Evolutionary conservation across 2,888 invertebrate genomes (phyloP).

Genomic region (Bellardia pandia): DNA sequence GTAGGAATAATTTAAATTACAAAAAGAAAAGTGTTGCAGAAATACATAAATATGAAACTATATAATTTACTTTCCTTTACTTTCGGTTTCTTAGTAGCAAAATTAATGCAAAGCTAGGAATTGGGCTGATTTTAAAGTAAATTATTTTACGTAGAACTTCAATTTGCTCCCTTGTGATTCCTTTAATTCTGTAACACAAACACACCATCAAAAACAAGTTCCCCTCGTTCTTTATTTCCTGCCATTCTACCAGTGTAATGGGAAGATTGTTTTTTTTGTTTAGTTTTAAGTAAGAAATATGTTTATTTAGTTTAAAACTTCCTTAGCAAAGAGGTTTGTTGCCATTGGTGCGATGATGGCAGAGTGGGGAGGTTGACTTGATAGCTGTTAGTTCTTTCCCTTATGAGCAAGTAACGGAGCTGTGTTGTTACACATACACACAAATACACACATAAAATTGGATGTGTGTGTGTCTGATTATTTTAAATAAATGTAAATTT

Average conservation of each 20-base stretch:
- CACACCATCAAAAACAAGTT: slow-evolving; percentile 20
- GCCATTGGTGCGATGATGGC: neutral
- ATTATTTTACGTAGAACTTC: slow-evolving; percentile 6
- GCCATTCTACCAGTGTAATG: neutral
- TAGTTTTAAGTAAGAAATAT: slow-evolving; percentile 8
- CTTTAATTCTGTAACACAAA: neutral
- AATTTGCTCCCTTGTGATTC: slow-evolving; percentile 27
- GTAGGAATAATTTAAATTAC: neutral
- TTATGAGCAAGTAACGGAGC: neutral
- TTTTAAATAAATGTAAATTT: slow-evolving; percentile 34
- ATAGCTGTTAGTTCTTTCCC: neutral
- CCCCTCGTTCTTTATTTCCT: neutral
- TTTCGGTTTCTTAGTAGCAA: neutral
- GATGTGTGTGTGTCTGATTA: neutral
- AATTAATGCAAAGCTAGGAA: neutral
- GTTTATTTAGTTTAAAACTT: slow-evolving; percentile 13
- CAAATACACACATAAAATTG: neutral
- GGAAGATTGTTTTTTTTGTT: neutral
- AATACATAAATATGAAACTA: no score
- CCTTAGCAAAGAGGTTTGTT: neutral
- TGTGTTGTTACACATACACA: neutral
- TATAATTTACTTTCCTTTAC: no score
- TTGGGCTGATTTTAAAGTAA: slow-evolving; percentile 9
- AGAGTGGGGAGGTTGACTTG: neutral
- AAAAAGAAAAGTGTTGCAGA: no score